phyloP scores from a whole-genome alignment of 2,113 vertebrate genomes.

The Lampris incognitus region DNA sequence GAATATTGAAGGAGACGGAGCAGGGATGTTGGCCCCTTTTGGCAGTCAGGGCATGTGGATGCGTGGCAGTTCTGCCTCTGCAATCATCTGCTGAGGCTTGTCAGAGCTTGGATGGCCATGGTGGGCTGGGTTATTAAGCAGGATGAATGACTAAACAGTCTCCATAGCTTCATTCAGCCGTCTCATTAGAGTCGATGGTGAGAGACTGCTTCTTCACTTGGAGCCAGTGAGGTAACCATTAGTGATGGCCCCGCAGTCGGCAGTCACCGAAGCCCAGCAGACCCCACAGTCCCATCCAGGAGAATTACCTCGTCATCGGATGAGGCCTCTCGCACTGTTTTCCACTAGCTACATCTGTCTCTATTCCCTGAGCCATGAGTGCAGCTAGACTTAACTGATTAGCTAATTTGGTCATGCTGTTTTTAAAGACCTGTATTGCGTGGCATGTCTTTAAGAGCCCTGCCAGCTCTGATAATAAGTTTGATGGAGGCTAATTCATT shows the following conservation, averaged over 20 bases:
- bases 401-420: conserved; percentile 45
- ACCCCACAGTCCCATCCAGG: conserved; percentile 39
- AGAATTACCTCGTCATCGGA: conserved; percentile 35
- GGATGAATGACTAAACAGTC: conserved; percentile 81
- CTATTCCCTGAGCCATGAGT: conserved; percentile 33
- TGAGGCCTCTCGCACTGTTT: conserved; percentile 26
- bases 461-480: conserved; percentile 55
- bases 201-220: conserved; percentile 59
- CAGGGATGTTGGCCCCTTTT: conserved; percentile 64
- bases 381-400: conserved; percentile 27
- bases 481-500: conserved; percentile 73
- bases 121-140: conserved; percentile 78
- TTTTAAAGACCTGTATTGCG: conserved; percentile 42
- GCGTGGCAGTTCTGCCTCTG: conserved; percentile 62
- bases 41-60: conserved; percentile 65
- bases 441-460: conserved; percentile 48
- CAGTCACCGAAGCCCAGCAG: conserved; percentile 46
- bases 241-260: conserved; percentile 68
- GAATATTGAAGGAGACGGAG: conserved; percentile 71
- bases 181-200: conserved; percentile 74
- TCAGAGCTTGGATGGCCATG: conserved; percentile 59
- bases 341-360: conserved; percentile 33
- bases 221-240: conserved; percentile 69
- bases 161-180: conserved; percentile 67
- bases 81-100: conserved; percentile 73